Evolutionary conservation across 1,140 invertebrate genomes (phyloP).

Genomic region (Psilanteris sp.): DNA sequence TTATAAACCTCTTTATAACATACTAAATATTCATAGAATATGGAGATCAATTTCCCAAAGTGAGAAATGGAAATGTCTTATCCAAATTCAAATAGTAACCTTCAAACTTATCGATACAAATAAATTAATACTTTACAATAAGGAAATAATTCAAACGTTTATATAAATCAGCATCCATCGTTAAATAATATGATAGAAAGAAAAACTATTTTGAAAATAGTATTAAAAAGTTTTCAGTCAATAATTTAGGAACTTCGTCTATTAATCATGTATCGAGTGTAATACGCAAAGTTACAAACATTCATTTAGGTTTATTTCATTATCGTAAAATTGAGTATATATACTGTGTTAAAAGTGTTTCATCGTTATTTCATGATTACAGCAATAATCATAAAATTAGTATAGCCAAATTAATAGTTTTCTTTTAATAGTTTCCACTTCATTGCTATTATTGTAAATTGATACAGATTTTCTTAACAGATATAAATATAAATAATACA

Average conservation of each 20-base stretch:
- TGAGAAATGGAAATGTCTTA: conserved; percentile 61
- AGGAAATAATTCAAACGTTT: conserved; percentile 37
- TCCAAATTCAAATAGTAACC: conserved; percentile 49
- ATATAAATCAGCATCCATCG: conserved; percentile 19
- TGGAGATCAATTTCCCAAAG: conserved; percentile 55
- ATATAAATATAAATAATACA: too few species aligned
- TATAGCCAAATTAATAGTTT: too few species aligned
- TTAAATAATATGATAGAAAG: background rate
- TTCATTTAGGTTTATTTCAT: conserved; percentile 42
- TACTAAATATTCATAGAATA: conserved; percentile 62
- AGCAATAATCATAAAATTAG: too few species aligned
- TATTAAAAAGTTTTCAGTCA: conserved; percentile 38
- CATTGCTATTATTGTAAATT: too few species aligned
- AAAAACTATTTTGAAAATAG: conserved; percentile 18
- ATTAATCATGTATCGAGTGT: conserved; percentile 53
- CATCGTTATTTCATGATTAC: too few species aligned
- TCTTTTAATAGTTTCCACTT: too few species aligned
- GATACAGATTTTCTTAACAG: too few species aligned
- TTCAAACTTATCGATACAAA: conserved; percentile 60
- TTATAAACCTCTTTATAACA: conserved; percentile 51
- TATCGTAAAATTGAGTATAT: conserved; percentile 37
- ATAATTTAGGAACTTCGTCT: conserved; percentile 41
- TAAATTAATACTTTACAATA: conserved; percentile 40
- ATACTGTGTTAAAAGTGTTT: too few species aligned
- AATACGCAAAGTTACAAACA: conserved; percentile 54